Evolutionary conservation across 2,888 invertebrate species (phyloP), one percentile per base, ranked within the genome.

Genomic region (Yponomeuta malinellus): DNA sequence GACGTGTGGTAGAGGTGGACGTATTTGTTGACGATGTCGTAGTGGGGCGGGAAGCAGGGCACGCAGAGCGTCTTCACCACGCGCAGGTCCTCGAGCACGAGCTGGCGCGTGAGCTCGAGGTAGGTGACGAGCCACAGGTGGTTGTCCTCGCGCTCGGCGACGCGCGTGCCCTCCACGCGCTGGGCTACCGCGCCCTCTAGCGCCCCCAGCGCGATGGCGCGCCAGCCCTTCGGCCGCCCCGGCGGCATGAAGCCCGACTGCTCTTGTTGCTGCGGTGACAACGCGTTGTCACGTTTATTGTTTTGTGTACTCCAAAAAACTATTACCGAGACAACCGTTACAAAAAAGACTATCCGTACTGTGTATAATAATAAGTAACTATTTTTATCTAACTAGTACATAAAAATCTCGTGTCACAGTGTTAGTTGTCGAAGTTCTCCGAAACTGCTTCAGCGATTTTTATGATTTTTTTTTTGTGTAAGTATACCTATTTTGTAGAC

Each of bases 61-160:
- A 96, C 95, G 78, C 97, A 97, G 0, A 97, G 89, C 0, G 96
- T 96, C 83, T 98, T 98, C 0, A 98, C 97, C 0, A 99, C 98
- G 74, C 97, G 93, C 74, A 99, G 89, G 87, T 99, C 98, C 82
- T 98, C 98, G 8, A 98, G 87, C 77, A 98, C 96, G 10, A 98
- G 93, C 79, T 96, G 96, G 63, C 98, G 93, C 0, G 96, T 96
- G 64, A 96, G 91, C 88, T 99, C 99, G 71, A 99, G 90, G 85
- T 99, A 98, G 37, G 97, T 93, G 4, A 98, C 98, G 15, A 99
- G 93, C 99, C 99, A 99, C 90, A 98, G 95, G 87, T 98, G 98
- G 86, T 98, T 97, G 77, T 96, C 96, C 31, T 94, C 94, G 37
- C 98, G 92, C 79, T 98, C 98, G 78, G 99, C 98, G 5, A 98